phyloP scores from a whole-genome alignment of 2,797 vertebrate genomes.

The Coregonus ussuriensis region DNA sequence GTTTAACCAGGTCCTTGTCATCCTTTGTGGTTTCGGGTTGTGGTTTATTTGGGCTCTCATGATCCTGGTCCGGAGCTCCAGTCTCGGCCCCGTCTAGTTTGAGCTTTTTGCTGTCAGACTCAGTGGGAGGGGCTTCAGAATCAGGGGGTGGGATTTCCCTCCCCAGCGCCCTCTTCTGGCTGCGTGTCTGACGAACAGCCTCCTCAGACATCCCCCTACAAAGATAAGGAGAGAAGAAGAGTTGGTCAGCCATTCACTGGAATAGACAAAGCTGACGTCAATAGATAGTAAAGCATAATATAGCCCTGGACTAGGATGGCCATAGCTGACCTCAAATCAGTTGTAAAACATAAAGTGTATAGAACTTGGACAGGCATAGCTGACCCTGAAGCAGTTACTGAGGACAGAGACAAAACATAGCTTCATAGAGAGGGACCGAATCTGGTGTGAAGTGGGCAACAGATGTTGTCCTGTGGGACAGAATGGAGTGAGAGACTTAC shows the following conservation, averaged over 20 bases:
- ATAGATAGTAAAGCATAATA: neutral
- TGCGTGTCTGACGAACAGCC: constrained; percentile 89
- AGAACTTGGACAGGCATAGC: neutral
- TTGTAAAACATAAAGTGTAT: neutral
- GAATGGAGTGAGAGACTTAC: constrained; percentile 11
- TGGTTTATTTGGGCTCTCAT: constrained; percentile 17
- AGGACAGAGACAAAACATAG: neutral
- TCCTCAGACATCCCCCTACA: constrained; percentile 89
- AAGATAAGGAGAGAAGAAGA: neutral
- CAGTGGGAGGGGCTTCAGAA: constrained; percentile 70
- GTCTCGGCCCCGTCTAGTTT: constrained; percentile 81
- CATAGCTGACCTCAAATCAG: neutral
- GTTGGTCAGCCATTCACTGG: neutral
- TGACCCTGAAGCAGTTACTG: neutral
- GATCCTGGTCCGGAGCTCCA: constrained; percentile 17
- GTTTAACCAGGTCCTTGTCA: constrained; percentile 29
- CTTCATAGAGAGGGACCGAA: too few relatives aligned
- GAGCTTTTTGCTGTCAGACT: constrained; percentile 85
- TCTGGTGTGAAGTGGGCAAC: neutral
- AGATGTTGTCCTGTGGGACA: constrained; percentile 35
- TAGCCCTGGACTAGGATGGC: neutral
- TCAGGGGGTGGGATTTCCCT: constrained; percentile 75
- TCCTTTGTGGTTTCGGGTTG: constrained; percentile 37
- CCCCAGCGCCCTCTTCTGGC: constrained; percentile 93
- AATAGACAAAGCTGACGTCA: neutral